Base-by-base conservation (phyloP, 2,888 invertebrate species). In the Netelia virgata region DNA sequence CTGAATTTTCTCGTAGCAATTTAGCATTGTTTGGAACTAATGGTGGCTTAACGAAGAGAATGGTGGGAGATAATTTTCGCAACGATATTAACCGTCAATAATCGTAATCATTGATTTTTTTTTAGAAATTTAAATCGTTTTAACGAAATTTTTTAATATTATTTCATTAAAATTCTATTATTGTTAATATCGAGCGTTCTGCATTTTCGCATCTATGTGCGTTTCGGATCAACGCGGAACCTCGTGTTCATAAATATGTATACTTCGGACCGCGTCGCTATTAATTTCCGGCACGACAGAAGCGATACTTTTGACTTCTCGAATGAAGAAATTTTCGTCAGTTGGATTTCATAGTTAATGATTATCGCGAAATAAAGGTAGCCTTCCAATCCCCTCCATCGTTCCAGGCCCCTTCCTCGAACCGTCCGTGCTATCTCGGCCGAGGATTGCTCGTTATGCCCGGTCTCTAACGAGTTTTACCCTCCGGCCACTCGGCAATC, bases 361-460 rank as follows among this genome's bases (percentile, higher is more conserved):
- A 88, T 86, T 77, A 86, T 86, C 78, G 70, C 80, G 83, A 77
- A 74, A 74, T 57, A 61, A 77, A 77, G 55, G 57, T 50, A 64
- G 70, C 72, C 28, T 23, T 43, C 43, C 43, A 20, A 64, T 76
- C 57, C 59, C 64, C 43, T 23, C 55, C 72, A 63, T 64, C 41
- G 20, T 63, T 64, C 20, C 36, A 6, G 6, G 78, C 28, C 47
- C 55, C 73, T 55, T 50, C 18, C 55, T 23, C 23, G 36, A 36
- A 36, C 36, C 36, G 36, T 36, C 6, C 36, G 23, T 28, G 47
- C 41, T 82, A 82, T 66, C 75, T 82, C 55, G 72, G 47, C 61
- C 28, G 82, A 78, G 84, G 86, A 86, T 87, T 88, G 85, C 88
- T 88, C 87, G 87, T 88, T 88, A 88, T 87, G 86, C 86, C 83